Evolutionary conservation across 2,113 vertebrate species (phyloP).

Genomic region (Corvus hawaiiensis): DNA sequence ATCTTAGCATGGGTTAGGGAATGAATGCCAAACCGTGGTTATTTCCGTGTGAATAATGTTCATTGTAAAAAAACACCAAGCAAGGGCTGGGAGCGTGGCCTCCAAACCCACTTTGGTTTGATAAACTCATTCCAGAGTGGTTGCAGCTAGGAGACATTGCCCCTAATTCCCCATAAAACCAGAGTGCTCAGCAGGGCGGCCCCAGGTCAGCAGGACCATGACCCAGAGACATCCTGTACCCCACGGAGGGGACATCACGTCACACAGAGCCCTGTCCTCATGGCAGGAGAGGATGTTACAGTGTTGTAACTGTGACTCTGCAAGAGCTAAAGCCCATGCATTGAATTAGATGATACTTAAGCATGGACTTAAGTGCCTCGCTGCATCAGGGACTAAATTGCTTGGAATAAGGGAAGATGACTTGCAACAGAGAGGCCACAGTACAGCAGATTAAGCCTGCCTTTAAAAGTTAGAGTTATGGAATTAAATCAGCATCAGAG

Average conservation of each 20-base stretch:
- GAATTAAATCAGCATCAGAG: not conserved
- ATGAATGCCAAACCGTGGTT: not conserved
- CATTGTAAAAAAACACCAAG: not conserved
- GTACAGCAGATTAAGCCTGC: not conserved
- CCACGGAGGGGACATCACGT: rapidly evolving
- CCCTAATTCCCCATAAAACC: not conserved
- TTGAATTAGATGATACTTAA: not conserved
- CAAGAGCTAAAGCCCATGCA: not conserved
- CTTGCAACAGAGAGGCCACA: not conserved
- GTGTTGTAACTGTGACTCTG: not conserved
- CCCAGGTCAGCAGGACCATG: not conserved
- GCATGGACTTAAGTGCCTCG: not conserved
- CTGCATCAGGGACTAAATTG: not conserved
- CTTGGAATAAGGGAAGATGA: not conserved
- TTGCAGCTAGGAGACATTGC: not conserved
- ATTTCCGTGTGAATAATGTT: not conserved
- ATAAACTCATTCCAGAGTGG: not conserved
- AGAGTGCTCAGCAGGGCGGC: not conserved
- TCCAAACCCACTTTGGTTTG: not conserved
- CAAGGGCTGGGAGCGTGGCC: not conserved
- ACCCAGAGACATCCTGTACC: not conserved
- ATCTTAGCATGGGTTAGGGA: not conserved
- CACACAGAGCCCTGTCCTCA: rapidly evolving
- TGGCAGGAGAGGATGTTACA: not conserved
- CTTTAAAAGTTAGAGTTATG: not conserved